Evolutionary conservation across 2,888 invertebrate genomes (phyloP).

Genomic region (Nebria salina): DNA sequence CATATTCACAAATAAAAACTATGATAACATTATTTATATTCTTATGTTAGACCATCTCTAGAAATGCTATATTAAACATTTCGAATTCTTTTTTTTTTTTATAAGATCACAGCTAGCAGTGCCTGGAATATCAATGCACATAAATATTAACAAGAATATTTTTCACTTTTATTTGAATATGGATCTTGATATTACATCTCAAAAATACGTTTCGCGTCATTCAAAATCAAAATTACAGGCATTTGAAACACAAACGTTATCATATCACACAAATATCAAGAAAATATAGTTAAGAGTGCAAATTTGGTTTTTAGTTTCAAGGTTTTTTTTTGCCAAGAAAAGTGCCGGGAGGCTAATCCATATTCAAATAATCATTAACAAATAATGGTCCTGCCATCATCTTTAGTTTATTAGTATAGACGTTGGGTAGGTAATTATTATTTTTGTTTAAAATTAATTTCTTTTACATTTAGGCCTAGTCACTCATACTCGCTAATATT

Average conservation of each 20-base stretch:
- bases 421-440: conserved; percentile 37
- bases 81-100: conserved; percentile 40
- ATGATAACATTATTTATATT: conserved; percentile 46
- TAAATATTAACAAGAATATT: conserved; percentile 46
- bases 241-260: conserved; percentile 17
- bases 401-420: conserved; percentile 39
- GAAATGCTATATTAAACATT: conserved; percentile 44
- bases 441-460: conserved; percentile 43
- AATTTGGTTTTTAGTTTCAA: not conserved
- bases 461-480: conserved; percentile 48
- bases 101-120: conserved; percentile 47
- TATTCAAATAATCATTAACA: conserved; percentile 46
- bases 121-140: conserved; percentile 47
- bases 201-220: conserved; percentile 32
- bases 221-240: conserved; percentile 25
- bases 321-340: not conserved
- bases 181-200: conserved; percentile 35
- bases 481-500: conserved; percentile 47
- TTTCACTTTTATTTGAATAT: conserved; percentile 44
- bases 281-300: conserved; percentile 2
- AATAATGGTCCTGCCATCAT: conserved; percentile 46
- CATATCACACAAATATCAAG: conserved; percentile 15
- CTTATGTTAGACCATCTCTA: conserved; percentile 46
- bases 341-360: conserved; percentile 26
- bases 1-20: conserved; percentile 47